Evolutionary conservation across 2,113 vertebrate genomes (phyloP).

Genomic region (Apistogramma diplotaenia): DNA sequence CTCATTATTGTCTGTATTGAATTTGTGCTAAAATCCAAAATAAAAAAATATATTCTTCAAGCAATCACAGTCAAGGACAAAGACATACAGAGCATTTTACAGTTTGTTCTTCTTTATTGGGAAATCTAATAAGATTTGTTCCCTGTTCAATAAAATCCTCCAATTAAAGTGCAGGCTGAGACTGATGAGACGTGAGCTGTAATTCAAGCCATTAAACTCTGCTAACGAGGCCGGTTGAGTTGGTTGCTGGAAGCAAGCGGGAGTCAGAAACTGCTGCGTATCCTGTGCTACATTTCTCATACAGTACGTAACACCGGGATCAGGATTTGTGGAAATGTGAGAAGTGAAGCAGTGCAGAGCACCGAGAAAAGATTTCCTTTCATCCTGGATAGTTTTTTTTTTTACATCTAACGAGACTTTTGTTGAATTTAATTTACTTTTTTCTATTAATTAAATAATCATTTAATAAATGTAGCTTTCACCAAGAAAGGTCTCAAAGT

Average conservation of each 20-base stretch:
- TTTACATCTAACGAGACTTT: neutral
- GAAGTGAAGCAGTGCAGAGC: neutral
- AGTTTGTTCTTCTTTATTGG: slow-evolving; percentile 47
- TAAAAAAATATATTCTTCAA: neutral
- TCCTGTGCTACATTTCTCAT: neutral
- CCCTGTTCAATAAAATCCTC: slow-evolving; percentile 42
- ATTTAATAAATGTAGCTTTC: neutral
- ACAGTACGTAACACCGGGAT: neutral
- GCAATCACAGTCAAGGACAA: slow-evolving; percentile 1
- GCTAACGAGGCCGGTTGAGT: slow-evolving; percentile 46
- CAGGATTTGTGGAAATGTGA: neutral
- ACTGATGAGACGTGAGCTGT: slow-evolving; percentile 33
- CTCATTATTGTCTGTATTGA: neutral
- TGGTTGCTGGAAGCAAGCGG: neutral
- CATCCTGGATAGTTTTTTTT: neutral
- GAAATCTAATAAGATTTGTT: slow-evolving; percentile 50
- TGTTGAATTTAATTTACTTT: neutral
- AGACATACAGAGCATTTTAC: slow-evolving; percentile 20
- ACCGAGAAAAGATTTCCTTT: neutral
- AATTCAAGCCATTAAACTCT: slow-evolving; percentile 49
- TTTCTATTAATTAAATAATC: neutral
- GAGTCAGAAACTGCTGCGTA: neutral
- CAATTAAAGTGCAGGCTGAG: slow-evolving; percentile 35
- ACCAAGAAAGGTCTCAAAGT: neutral
- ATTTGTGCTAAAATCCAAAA: slow-evolving; percentile 4